phyloP scores from a whole-genome alignment of 2,888 invertebrate genomes.

The Adineta ricciae region DNA sequence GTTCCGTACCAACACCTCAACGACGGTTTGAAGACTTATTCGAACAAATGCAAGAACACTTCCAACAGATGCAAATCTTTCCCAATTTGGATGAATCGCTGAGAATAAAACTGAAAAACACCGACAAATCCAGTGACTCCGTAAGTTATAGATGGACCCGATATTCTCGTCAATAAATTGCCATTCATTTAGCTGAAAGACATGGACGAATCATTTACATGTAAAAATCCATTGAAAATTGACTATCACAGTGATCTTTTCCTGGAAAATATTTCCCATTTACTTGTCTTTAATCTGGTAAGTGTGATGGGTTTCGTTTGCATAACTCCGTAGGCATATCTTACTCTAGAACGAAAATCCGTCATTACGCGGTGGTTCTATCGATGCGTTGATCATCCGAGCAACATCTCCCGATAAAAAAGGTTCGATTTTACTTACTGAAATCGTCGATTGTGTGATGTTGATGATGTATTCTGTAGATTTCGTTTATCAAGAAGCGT shows the following conservation, averaged over 20 bases:
- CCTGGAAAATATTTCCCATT: not conserved
- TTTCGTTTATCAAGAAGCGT: conserved; percentile 90
- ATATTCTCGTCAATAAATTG: no score
- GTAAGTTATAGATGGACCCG: not conserved
- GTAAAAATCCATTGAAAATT: not conserved
- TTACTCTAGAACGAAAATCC: not conserved
- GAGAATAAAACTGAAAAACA: not conserved
- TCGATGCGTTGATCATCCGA: conserved; percentile 85
- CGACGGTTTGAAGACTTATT: conserved; percentile 13
- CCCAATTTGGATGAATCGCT: not conserved
- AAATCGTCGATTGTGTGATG: not conserved
- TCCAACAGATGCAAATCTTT: not conserved
- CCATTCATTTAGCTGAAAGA: not conserved
- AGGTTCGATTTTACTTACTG: conserved; percentile 41
- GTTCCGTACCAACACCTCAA: not conserved
- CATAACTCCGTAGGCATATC: not conserved
- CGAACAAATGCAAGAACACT: not conserved
- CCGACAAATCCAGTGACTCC: not conserved
- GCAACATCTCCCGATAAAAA: conserved; percentile 86
- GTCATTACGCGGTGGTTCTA: conserved; percentile 72
- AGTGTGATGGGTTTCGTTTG: not conserved
- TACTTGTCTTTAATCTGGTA: conserved; percentile 7
- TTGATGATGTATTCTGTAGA: conserved; percentile 49
- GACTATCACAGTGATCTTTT: not conserved
- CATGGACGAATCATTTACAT: not conserved